These are phyloP conservation scores for Enteromius mattozi DNA, from an alignment of 2,797 vertebrate genomes.

Conservation along the genomic window DNA sequence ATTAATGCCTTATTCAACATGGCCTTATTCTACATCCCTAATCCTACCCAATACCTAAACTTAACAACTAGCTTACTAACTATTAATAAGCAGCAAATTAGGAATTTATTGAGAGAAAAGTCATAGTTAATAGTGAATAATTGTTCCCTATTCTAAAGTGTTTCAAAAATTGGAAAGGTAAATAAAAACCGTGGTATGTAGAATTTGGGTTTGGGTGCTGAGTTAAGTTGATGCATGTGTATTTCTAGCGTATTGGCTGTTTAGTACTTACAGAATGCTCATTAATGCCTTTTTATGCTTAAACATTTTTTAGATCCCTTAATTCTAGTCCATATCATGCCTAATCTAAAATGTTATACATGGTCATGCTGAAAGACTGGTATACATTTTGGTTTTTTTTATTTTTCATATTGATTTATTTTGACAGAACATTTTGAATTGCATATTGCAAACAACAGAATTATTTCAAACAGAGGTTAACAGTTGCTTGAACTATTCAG, in stretches of 20 bases:
- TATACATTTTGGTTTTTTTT: background rate
- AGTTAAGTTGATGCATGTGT: background rate
- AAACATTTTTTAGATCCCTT: background rate
- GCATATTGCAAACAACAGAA: background rate
- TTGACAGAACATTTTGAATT: background rate
- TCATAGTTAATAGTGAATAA: no score
- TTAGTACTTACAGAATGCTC: background rate
- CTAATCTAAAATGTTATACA: background rate
- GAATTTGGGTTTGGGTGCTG: background rate
- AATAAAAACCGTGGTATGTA: background rate
- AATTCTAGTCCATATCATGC: background rate
- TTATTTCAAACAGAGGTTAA: constrained; percentile 20
- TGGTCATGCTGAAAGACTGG: background rate
- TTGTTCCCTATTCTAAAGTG: no score
- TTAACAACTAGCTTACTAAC: no score
- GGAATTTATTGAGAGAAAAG: no score
- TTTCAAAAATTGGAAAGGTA: background rate
- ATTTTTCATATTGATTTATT: background rate
- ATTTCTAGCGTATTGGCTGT: background rate
- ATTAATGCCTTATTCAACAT: no score
- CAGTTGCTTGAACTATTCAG: background rate
- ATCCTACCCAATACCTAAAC: no score
- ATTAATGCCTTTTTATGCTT: background rate
- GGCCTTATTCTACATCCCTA: no score
- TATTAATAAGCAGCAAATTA: no score